Evolutionary conservation across 2,888 invertebrate species (phyloP).

Genomic region (Hemistola chrysoprasaria): DNA sequence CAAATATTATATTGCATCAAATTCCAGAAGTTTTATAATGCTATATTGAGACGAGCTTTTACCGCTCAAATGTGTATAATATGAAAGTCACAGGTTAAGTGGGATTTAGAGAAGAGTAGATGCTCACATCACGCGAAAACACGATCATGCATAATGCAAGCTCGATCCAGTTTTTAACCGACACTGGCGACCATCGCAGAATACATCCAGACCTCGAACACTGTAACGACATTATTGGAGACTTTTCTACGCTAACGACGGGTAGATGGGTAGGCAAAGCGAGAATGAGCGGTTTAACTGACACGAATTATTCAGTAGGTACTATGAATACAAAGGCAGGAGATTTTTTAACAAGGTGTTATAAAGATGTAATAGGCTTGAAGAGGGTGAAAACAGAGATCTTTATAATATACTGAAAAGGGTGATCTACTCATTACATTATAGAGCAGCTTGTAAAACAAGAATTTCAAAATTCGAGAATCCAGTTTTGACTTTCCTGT

Average conservation of each 20-base stretch:
- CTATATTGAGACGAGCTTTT: too few species aligned
- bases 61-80: too few species aligned
- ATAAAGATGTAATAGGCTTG: too few species aligned
- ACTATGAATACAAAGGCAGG: slow-evolving; percentile 20
- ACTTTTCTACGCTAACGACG: slow-evolving; percentile 36
- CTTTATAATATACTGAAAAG: too few species aligned
- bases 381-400: too few species aligned
- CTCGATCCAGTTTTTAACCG: slow-evolving; percentile 26
- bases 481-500: too few species aligned
- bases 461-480: too few species aligned
- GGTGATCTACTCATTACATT: too few species aligned
- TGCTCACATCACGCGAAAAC: slow-evolving; percentile 43
- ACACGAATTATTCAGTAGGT: slow-evolving; percentile 32
- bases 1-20: too few species aligned
- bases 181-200: slow-evolving; percentile 4
- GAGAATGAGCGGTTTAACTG: slow-evolving; percentile 38
- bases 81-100: background rate
- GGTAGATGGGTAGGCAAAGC: slow-evolving; percentile 37
- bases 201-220: slow-evolving; percentile 1
- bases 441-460: too few species aligned
- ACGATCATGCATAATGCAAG: slow-evolving; percentile 48
- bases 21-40: too few species aligned
- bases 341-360: too few species aligned
- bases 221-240: slow-evolving; percentile 2
- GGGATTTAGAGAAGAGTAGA: slow-evolving; percentile 28